phyloP scores from a whole-genome alignment of 2,113 vertebrate genomes.

The Nesoenas mayeri region DNA sequence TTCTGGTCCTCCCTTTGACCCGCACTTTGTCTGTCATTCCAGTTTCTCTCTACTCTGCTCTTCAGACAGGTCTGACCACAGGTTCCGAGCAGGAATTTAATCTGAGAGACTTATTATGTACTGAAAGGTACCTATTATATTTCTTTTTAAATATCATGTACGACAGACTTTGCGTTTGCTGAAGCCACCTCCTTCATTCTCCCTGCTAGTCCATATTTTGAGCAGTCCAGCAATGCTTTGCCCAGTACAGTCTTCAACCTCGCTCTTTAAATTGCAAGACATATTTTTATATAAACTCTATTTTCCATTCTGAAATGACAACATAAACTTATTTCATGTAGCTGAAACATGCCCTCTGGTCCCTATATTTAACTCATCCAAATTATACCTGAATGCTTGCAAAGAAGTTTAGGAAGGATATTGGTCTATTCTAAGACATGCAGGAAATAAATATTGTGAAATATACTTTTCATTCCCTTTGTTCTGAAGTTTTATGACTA shows the following conservation, averaged over 20 bases:
- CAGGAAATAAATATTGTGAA: constrained; percentile 32
- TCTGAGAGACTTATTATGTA: not conserved
- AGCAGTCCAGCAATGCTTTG: not conserved
- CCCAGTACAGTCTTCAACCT: not conserved
- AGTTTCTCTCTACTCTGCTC: not conserved
- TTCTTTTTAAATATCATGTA: not conserved
- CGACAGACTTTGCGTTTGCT: not conserved
- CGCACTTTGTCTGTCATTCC: not conserved
- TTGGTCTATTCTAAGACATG: constrained; percentile 21
- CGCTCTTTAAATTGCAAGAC: not conserved
- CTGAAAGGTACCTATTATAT: not conserved
- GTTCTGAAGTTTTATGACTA: constrained; percentile 19
- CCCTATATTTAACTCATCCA: constrained; percentile 47
- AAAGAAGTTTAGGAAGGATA: constrained; percentile 22
- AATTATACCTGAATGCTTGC: constrained; percentile 10
- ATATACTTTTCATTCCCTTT: constrained; percentile 31
- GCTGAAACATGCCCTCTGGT: not conserved
- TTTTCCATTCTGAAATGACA: constrained; percentile 31
- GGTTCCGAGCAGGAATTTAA: not conserved
- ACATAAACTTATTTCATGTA: constrained; percentile 12
- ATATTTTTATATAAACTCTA: not conserved
- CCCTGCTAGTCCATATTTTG: not conserved
- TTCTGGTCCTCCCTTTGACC: not conserved
- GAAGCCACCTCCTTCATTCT: not conserved
- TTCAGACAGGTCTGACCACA: not conserved